Conservation (phyloP, 2,113 vertebrate species). For the Cyrtonyx montezumae region DNA sequence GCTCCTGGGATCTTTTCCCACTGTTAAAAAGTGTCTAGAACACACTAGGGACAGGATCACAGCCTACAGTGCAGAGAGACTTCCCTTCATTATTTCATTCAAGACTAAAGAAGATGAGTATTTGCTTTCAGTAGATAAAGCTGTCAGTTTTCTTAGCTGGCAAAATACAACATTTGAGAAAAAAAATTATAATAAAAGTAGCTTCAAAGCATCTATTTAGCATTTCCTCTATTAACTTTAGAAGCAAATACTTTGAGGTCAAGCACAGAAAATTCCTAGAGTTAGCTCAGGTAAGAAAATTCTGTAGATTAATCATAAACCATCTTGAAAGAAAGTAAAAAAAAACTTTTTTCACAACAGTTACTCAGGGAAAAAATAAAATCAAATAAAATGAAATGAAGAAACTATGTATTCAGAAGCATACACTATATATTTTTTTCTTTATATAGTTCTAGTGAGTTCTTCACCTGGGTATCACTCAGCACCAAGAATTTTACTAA, state of each 20-base stretch:
- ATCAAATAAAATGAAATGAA: not conserved
- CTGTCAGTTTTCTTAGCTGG: not conserved
- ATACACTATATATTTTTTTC: not conserved
- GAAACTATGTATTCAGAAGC: not conserved
- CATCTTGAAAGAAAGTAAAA: not conserved
- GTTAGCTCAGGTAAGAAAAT: not conserved
- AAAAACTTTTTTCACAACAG: not conserved
- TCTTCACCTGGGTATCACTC: not conserved
- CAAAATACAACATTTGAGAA: not conserved
- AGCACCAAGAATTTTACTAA: not conserved
- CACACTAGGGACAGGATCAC: not conserved
- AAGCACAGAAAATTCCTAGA: not conserved
- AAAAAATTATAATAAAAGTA: accelerated
- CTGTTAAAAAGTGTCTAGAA: not conserved
- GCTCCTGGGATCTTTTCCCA: not conserved
- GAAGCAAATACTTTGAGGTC: not conserved
- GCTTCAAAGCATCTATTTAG: not conserved
- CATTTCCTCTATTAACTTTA: not conserved
- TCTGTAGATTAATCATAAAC: not conserved
- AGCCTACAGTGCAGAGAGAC: not conserved
- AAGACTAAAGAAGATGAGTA: not conserved
- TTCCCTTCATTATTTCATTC: not conserved
- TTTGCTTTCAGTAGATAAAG: not conserved
- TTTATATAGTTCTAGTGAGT: not conserved
- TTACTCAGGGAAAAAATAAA: not conserved